Base-by-base conservation (phyloP, 1,140 invertebrate genomes). In the Zophobas atratus region DNA sequence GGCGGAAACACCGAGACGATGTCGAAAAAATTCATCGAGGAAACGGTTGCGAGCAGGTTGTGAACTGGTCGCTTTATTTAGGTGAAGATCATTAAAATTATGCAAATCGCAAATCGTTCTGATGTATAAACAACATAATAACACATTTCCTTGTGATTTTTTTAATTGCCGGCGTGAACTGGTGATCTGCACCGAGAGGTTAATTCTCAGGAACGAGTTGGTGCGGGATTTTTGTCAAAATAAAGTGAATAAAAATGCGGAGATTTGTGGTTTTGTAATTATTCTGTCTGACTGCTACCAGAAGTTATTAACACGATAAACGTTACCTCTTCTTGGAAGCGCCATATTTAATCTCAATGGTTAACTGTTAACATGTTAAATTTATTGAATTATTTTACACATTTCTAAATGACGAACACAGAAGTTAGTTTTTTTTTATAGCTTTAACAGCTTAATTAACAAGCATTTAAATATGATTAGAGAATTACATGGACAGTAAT, bases 21-120 rank as follows among this genome's bases (percentile, higher is more conserved):
- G 20, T 46, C 43, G 43, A 8, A 46, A 46, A 46, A 46, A 46
- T 46, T 46, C 43, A 46, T 8, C 3, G 3, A 4, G 43, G 20
- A 20, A 20, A 20, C 20, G 43, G 43, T 46, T 46, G 43, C 3
- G 43, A 46, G 8, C 8, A 8, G 43, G 43, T 8, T 4, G 43
- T 4, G 43, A 46, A 4, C 43, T 4, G 8, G 8, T 41, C 20
- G 60, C 39, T 43, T 67, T 67, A 67, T 41, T 67, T 67, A 41
- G 60, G 39, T 67, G 60, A 67, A 67, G 38, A 67, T 67, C 60
- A 67, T 67, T 67, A 41, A 67, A 67, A 67, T 67, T 67, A 67
- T 67, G 60, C 60, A 67, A 67, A 67, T 67, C 43, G 60, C 32
- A 67, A 67, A 67, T 67, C 60, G 60, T 67, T 67, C 60, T 67